Base-by-base conservation (phyloP, 1,140 invertebrate species). In the Drosophila carrolli region DNA sequence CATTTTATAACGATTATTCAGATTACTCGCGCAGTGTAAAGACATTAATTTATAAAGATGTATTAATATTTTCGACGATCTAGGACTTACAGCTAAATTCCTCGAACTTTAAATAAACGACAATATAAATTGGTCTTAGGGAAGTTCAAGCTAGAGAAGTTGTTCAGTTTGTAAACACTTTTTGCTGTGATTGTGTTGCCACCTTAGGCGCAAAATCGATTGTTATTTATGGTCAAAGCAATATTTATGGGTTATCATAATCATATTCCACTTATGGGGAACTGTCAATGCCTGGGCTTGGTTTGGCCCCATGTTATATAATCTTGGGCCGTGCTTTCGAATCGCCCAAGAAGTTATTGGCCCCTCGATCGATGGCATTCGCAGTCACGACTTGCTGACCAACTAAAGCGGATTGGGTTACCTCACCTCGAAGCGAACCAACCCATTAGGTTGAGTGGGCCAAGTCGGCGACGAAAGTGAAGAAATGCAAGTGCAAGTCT, bases 401-500 rank as follows among this genome's bases (percentile, higher is more conserved):
- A 71, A 71, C 67, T 50, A 70, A 70, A 47, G 35, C 51, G 16
- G 67, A 27, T 37, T 71, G 43, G 65, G 53, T 70, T 71, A 46
- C 67, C 67, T 70, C 67, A 67, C 66, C 27, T 29, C 27, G 10
- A 53, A 43, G 29, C 16, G n/a, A 37, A 13, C 48, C 58, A 43
- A 40, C 40, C 60, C 48, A 65, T 44, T 51, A 48, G 11, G 10
- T 14, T 19, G 13, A 40, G 54, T 50, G 38, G 54, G 54, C 37
- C 23, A 44, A 44, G 5, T 27, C 23, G 40, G 4, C 41, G 37
- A 71, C 44, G 82, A 88, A 86, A 86, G 82, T 76, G 79, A 78
- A 65, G 83, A 75, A 57, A 54, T 57, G 82, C 75, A 81, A 77
- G 83, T 81, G 47, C 57, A 67, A 66, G 37, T 54, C 65, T 35